These are phyloP conservation scores for Phalloptychus januarius DNA, from an alignment of 2,797 vertebrate species.

Conservation along the genomic window DNA sequence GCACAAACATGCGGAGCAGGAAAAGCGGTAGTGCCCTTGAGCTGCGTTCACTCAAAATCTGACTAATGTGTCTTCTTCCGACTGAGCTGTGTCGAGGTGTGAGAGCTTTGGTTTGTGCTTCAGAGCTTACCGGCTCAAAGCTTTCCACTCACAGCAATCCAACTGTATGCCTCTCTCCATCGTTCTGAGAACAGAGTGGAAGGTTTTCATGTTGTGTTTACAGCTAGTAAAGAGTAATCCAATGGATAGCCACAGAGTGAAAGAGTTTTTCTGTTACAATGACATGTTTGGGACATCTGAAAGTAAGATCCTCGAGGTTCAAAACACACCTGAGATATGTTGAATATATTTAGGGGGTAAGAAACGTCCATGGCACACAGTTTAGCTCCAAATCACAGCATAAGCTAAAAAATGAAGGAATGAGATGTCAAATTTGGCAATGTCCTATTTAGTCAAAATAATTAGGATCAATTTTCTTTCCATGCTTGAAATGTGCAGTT, in stretches of 20 bases:
- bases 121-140: neutral
- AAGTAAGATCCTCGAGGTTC: neutral
- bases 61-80: neutral
- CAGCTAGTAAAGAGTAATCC: neutral
- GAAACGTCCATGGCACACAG: neutral
- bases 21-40: conserved; percentile 3
- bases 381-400: neutral
- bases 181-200: neutral
- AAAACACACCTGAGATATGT: neutral
- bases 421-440: conserved; percentile 2
- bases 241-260: neutral
- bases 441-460: conserved; percentile 13
- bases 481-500: conserved; percentile 5
- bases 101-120: neutral
- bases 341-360: neutral
- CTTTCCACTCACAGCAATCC: neutral
- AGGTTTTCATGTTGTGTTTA: conserved; percentile 2
- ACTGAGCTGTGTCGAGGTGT: conserved; percentile 10
- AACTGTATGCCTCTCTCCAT: neutral
- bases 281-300: neutral
- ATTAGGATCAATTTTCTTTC: conserved; percentile 16
- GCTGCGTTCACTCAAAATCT: conserved; percentile 15
- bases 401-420: neutral
- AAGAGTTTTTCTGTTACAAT: neutral
- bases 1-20: neutral